Conservation (phyloP, 2,113 vertebrate genomes). For the Albula goreensis region DNA sequence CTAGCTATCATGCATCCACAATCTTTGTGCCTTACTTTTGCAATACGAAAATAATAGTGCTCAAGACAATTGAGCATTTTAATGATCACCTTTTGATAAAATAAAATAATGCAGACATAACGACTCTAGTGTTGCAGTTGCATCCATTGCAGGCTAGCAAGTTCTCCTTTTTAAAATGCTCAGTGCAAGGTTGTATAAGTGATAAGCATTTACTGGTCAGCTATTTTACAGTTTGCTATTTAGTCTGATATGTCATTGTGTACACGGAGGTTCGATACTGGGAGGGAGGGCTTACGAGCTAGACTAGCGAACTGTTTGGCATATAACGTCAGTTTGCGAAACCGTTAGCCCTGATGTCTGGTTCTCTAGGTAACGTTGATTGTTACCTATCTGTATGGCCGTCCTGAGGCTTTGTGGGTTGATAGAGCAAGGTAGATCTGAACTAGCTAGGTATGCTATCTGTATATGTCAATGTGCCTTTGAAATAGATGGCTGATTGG, state of each 20-base stretch:
- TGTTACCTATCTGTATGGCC: background rate
- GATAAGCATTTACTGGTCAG: background rate
- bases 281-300: conserved; percentile 14
- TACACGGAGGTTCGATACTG: background rate
- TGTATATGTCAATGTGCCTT: no score
- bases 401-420: background rate
- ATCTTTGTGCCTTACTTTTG: background rate
- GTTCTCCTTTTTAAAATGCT: background rate
- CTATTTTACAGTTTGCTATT: background rate
- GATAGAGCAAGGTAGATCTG: no score
- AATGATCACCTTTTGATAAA: background rate
- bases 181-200: background rate
- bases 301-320: background rate
- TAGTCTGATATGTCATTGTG: background rate
- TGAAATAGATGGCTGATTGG: no score
- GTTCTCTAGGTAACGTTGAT: background rate
- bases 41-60: background rate
- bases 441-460: no score
- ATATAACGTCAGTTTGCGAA: background rate
- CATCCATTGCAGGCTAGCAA: background rate
- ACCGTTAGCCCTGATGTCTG: background rate
- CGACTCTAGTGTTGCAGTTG: no score
- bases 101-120: no score
- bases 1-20: background rate
- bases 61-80: background rate